Evolutionary conservation across 1,140 invertebrate genomes (phyloP).

Genomic region (Brachionus rotundiformis): DNA sequence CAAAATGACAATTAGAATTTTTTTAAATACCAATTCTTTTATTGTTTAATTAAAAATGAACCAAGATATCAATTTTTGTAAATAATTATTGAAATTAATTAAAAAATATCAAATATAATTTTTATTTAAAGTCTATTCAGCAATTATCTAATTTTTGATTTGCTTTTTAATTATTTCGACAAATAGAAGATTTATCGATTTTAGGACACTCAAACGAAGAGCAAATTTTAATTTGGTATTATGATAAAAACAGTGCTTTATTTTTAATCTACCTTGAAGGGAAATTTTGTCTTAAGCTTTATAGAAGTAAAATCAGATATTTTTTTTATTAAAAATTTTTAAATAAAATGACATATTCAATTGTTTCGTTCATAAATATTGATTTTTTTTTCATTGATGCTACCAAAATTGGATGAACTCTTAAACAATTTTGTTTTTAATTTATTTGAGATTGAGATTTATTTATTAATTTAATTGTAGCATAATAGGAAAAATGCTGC

Average conservation of each 20-base stretch:
- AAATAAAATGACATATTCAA: not conserved
- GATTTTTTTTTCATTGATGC: not conserved
- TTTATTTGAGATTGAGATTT: constrained; percentile 37
- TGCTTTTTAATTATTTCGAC: not conserved
- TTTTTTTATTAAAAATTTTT: not conserved
- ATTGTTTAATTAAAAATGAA: no score
- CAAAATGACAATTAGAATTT: no score
- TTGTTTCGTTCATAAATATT: not conserved
- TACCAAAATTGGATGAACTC: not conserved
- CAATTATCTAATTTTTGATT: constrained; percentile 1
- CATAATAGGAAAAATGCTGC: not conserved
- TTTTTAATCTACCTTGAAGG: not conserved
- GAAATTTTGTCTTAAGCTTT: not conserved
- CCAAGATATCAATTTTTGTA: no score
- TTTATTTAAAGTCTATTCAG: not conserved
- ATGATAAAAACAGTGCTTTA: not conserved
- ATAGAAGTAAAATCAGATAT: not conserved
- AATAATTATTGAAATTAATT: not conserved
- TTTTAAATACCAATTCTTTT: no score
- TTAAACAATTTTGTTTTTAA: not conserved
- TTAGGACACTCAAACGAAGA: not conserved
- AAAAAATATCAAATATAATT: not conserved
- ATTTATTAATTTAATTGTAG: constrained; percentile 22
- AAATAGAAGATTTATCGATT: not conserved
- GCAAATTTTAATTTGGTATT: not conserved